Base-by-base conservation (phyloP, 30 jellyfish, hydroid and myxozoan genomes). In the Hydra vulgaris region DNA sequence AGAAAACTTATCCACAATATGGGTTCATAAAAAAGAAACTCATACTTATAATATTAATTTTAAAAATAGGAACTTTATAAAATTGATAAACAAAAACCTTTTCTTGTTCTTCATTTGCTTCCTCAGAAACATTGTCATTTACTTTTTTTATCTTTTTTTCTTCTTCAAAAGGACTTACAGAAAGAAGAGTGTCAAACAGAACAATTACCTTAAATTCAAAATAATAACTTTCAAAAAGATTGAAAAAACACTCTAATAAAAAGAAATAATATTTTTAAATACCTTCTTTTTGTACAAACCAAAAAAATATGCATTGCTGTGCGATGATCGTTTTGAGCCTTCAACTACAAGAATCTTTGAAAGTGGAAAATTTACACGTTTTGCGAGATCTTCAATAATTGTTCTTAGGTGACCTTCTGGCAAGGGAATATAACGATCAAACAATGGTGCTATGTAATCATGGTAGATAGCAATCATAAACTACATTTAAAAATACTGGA, bases 241-340 rank as follows among this genome's bases (percentile, higher is more conserved):
- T 40, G 61, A 40, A 40, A 40, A 12, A 40, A 69, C 76, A 20
- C 15, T 69, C 79, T 21, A 21, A 15, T 71, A 18, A 71, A 71
- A 71, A 71, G 66, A 22, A 22, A 69, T 20, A 5, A 69, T 8
- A 1, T 20, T 21, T 70, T n/a, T n/a, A 21, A 0, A 27, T 27
- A 94, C 81, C 76, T 92, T 92, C 69, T 92, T 92, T 79, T 92
- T 92, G 85, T 87, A 87, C 54, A 92, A 92, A 0, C 99, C 99
- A 85, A 94, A 87, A 86, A 94, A 94, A 80, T 94, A 94, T 0
- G 99, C 99, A 79, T 94, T 94, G 84, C 99, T 94, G 79, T 94
- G 99, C 0, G 99, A 94, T 1, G 99, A 94, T 61, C 99, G 78
- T 53, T 94, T 88, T 26, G 99, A 94, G 73, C 99, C 99, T 74